Percentiles rank a stretch among this genome's conserved stretches.
phyloP scores from a whole-genome alignment of 2,797 vertebrate species.

The Propithecus perrieri region DNA sequence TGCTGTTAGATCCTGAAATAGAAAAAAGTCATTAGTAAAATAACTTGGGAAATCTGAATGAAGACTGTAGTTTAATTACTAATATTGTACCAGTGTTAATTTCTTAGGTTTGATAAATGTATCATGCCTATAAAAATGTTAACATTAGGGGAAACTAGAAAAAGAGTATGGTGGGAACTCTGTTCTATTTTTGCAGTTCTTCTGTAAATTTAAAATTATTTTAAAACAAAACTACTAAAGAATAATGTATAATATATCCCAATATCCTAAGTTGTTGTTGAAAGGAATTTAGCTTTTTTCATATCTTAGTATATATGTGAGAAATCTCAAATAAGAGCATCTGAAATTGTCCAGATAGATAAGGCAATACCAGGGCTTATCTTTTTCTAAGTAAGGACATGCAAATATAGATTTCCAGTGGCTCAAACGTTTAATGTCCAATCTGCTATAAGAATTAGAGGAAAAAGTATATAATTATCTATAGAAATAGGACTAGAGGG shows the following conservation, averaged over 20 bases:
- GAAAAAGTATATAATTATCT: not conserved
- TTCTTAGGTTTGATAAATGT: slow-evolving; percentile 45
- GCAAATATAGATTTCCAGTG: not conserved
- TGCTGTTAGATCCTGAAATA: not conserved
- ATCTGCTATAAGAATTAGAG: not conserved
- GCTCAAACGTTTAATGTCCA: not conserved
- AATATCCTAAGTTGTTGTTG: not conserved
- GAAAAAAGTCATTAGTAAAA: not conserved
- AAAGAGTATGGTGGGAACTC: not conserved
- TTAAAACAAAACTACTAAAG: not conserved
- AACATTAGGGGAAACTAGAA: not conserved
- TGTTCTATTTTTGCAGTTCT: slow-evolving; percentile 17
- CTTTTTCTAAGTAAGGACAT: not conserved
- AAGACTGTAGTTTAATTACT: slow-evolving; percentile 25
- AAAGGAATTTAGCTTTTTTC: not conserved
- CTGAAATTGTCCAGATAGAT: not conserved
- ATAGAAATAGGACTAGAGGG: not conserved
- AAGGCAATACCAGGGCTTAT: not conserved
- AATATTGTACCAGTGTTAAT: not conserved
- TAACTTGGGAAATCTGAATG: slow-evolving; percentile 20
- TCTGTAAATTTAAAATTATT: slow-evolving; percentile 32
- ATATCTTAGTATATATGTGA: not conserved
- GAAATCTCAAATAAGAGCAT: not conserved
- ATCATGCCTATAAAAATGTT: slow-evolving; percentile 25
- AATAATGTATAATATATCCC: not conserved